These are phyloP conservation scores for Molossus molossus DNA, from an alignment of 2,797 vertebrate species.

Conservation along the genomic window DNA sequence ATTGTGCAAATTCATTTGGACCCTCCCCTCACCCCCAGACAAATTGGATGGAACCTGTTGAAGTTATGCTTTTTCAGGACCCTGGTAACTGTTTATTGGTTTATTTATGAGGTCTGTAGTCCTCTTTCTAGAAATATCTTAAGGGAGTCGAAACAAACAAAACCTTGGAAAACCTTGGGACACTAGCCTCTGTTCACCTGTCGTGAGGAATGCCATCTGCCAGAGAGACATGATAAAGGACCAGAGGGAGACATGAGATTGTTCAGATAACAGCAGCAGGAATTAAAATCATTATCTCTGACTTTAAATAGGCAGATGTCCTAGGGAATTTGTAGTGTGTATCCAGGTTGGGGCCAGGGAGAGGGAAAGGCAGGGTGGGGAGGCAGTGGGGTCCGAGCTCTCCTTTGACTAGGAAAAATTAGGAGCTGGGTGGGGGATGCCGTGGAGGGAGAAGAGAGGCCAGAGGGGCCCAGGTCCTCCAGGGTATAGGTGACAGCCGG, in stretches of 20 bases:
- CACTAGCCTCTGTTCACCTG: neutral
- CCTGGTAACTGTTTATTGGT: neutral
- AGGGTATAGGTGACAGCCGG: neutral
- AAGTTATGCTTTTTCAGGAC: neutral
- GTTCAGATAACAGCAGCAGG: neutral
- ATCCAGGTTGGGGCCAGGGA: neutral
- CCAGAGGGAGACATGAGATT: neutral
- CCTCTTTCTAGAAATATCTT: constrained; percentile 10
- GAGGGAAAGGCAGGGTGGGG: neutral
- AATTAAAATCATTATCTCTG: neutral
- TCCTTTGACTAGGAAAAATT: neutral
- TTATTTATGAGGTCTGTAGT: neutral
- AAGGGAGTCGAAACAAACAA: neutral
- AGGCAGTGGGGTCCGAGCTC: fast-evolving
- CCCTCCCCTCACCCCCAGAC: neutral
- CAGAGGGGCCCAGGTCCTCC: neutral
- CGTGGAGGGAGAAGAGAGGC: neutral
- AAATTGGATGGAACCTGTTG: neutral
- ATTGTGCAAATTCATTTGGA: neutral
- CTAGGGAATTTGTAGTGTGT: neutral
- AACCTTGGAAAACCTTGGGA: neutral
- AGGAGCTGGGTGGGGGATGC: neutral
- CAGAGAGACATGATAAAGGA: neutral
- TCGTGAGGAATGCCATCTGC: neutral
- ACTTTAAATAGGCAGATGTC: neutral